Conservation (phyloP, 2,113 vertebrate genomes). For the Chinchilla lanigera region DNA sequence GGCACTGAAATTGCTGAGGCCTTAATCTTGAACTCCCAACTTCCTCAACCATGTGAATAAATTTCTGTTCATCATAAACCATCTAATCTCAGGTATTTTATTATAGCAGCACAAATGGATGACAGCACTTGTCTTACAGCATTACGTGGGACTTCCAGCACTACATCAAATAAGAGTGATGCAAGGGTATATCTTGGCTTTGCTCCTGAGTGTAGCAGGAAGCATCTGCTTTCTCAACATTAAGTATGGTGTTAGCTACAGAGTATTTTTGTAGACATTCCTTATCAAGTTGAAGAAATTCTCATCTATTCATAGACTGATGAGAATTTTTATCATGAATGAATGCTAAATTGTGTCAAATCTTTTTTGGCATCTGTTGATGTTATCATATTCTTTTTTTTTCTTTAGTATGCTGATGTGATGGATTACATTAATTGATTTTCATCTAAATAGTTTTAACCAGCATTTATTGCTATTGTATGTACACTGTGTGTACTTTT, state of each 20-base stretch:
- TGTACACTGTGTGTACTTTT: not conserved
- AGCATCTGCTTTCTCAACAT: not conserved
- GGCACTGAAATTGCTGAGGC: not conserved
- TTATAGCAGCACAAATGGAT: not conserved
- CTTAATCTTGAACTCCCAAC: not conserved
- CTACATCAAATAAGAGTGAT: not conserved
- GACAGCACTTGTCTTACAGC: not conserved
- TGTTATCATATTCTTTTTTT: constrained; percentile 19
- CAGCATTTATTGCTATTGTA: not conserved
- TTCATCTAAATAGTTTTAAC: constrained; percentile 11
- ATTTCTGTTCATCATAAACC: not conserved
- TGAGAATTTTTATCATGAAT: constrained; percentile 41
- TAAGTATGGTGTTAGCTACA: not conserved
- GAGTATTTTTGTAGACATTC: not conserved
- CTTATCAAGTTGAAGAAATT: constrained; percentile 18
- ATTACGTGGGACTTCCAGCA: not conserved
- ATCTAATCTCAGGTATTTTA: not conserved
- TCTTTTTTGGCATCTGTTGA: not conserved
- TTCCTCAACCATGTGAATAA: not conserved
- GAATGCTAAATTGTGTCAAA: constrained; percentile 22
- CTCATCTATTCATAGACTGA: not conserved
- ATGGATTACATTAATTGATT: not conserved
- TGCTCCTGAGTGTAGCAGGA: not conserved
- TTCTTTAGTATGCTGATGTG: constrained; percentile 39
- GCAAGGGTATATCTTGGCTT: not conserved